phyloP scores from a whole-genome alignment of 2,797 vertebrate genomes.

The Cryptoprocta ferox region DNA sequence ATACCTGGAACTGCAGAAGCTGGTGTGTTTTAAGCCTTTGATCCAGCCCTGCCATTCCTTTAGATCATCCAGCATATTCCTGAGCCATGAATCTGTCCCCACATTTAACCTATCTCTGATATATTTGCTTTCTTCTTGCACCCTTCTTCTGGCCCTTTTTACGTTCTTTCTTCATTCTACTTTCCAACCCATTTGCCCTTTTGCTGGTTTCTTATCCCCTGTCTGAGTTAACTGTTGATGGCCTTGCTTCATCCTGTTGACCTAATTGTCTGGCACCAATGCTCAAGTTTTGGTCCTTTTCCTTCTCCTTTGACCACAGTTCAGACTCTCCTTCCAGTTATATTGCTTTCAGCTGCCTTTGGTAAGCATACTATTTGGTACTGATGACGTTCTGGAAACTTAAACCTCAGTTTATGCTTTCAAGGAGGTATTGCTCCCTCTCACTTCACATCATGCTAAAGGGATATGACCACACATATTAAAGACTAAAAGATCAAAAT shows the following conservation, averaged over 20 bases:
- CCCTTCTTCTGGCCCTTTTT: background rate
- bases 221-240: background rate
- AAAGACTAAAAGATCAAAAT: constrained; percentile 36
- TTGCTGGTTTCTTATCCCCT: constrained; percentile 1
- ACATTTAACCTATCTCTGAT: background rate
- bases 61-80: background rate
- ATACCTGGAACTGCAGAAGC: background rate
- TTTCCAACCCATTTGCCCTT: background rate
- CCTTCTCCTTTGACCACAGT: background rate
- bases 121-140: background rate
- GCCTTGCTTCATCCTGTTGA: constrained; percentile 3
- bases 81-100: background rate
- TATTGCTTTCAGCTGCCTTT: constrained; percentile 40
- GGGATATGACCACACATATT: background rate
- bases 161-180: background rate
- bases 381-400: background rate
- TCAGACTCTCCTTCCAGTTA: background rate
- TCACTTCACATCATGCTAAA: background rate
- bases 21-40: background rate
- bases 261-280: background rate
- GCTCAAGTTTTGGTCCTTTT: background rate
- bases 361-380: background rate
- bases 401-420: constrained; percentile 11
- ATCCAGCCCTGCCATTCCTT: background rate
- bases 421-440: background rate